phyloP scores from a whole-genome alignment of 2,797 vertebrate species.

The Sardinella longiceps region DNA sequence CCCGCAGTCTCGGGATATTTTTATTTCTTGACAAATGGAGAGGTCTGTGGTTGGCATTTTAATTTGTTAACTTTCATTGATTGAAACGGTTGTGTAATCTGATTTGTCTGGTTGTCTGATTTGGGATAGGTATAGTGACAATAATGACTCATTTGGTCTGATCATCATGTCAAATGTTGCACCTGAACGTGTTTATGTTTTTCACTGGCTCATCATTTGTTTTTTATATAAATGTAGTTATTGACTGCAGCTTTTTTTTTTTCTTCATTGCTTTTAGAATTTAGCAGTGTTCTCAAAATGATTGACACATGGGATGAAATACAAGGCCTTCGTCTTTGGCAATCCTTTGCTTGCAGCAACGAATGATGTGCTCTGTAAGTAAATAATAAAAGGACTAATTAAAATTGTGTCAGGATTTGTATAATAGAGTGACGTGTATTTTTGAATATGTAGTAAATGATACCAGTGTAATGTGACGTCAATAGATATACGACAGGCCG shows the following conservation, averaged over 20 bases:
- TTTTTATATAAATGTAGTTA: neutral
- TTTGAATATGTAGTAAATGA: neutral
- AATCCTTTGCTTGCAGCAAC: too few species aligned
- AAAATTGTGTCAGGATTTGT: too few species aligned
- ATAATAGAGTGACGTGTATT: neutral
- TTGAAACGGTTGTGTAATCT: neutral
- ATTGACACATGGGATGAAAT: too few species aligned
- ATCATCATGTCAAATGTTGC: neutral
- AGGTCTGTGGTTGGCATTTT: constrained; percentile 4
- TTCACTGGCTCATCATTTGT: neutral
- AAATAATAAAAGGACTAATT: too few species aligned
- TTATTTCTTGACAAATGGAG: neutral
- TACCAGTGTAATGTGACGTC: neutral
- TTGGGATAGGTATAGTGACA: neutral
- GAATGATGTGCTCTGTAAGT: too few species aligned
- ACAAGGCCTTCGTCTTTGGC: too few species aligned
- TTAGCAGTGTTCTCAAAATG: too few species aligned
- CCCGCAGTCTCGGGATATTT: neutral
- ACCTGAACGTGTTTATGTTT: neutral
- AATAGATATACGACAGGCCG: neutral
- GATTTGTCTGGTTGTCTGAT: neutral
- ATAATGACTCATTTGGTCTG: neutral
- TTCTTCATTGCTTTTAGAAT: neutral
- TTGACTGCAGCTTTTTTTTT: neutral
- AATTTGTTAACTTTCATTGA: neutral